Evolutionary conservation across 2,888 invertebrate species (phyloP), one percentile per base, ranked within the genome.

Genomic region (Odiellus spinosus): DNA sequence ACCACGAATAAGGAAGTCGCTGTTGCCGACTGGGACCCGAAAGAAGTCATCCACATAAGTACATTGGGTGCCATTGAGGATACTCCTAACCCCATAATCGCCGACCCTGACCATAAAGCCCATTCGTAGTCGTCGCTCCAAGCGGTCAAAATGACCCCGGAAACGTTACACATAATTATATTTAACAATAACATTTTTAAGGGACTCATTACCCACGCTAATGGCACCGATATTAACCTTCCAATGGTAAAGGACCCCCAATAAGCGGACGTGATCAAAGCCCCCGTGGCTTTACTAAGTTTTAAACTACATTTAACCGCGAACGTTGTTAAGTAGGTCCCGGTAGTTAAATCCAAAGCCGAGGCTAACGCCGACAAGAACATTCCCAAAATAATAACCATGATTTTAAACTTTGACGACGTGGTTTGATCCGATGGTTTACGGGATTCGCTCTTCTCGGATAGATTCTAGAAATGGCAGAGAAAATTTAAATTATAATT

Each of bases 51-150:
- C 69, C 68, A 68, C 1, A 65, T 59, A 12, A 69, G 59, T 26
- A 63, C 61, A 0, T 67, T 63, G 3, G 68, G 67, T 49, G 68
- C 67, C 6, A 66, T 61, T 6, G 67, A 66, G 1, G 68, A 66
- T 57, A 68, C 60, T n/a, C 68, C 67, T 5, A 66, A 55, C 3
- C 67, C 67, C 12, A 68, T 54, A 4, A 63, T 52, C 3, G 62
- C 56, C 1, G 67, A 62, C 15, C 65, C 65, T 12, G 63, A 52
- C 67, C 67, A 68, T 39, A 68, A 49, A 17, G 62, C 51, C 14
- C 55, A 53, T 17, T 61, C 57, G 12, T 57, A 50, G 40, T 40
- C 40, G 10, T 40, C 45, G 3, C 63, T 59, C 26, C 59, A 57
- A 43, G 64, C 57, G 3, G 55, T 48, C 11, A 67, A 54, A 12